phyloP scores from a whole-genome alignment of 2,888 invertebrate genomes.

The Mylabris sibirica region DNA sequence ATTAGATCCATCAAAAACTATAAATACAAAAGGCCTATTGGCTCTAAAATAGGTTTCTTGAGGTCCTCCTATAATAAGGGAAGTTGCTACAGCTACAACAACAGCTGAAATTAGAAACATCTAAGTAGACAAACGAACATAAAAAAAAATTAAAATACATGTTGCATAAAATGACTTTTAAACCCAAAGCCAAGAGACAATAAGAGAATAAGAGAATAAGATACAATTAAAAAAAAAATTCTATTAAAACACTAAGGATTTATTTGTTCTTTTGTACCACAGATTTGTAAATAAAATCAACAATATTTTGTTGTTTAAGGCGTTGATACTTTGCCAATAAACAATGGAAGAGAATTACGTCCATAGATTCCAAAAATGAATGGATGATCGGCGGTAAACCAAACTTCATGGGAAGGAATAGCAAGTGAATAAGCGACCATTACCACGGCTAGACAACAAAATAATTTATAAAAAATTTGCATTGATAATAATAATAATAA shows the following conservation, averaged over 20 bases:
- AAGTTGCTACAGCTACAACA: not conserved
- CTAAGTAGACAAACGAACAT: no score
- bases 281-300: not conserved
- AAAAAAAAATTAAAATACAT: no score
- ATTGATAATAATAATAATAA: constrained; percentile 3
- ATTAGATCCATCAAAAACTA: not conserved
- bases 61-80: not conserved
- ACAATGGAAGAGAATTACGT: constrained; percentile 8
- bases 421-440: not conserved
- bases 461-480: not conserved
- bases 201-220: no score
- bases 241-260: not conserved
- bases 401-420: not conserved
- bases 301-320: not conserved
- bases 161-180: no score
- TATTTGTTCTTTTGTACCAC: not conserved
- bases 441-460: not conserved
- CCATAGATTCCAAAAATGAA: constrained; percentile 30
- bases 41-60: not conserved
- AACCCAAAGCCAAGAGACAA: no score
- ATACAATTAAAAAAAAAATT: not conserved
- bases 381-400: constrained; percentile 40
- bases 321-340: constrained; percentile 22
- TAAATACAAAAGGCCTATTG: constrained; percentile 1
- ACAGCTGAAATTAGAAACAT: constrained; percentile 1